phyloP scores from a whole-genome alignment of 2,113 vertebrate species.

The Anguilla rostrata region DNA sequence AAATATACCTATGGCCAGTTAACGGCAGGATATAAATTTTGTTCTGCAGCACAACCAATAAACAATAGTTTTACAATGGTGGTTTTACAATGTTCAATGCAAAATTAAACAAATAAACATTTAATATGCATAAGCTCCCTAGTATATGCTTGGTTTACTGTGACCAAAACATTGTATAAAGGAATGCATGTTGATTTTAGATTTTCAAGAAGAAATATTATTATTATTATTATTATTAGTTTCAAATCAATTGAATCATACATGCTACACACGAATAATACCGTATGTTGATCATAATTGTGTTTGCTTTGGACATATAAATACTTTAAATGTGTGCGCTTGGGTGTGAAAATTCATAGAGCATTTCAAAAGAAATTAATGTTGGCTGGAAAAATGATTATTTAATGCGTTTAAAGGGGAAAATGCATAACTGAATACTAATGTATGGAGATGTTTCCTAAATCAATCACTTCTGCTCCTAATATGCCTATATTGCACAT shows the following conservation, averaged over 20 bases:
- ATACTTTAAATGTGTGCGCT: slow-evolving; percentile 13
- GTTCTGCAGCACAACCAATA: too few relatives aligned
- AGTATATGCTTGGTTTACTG: too few relatives aligned
- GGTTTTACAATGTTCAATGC: too few relatives aligned
- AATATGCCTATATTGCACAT: background rate
- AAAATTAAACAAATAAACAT: too few relatives aligned
- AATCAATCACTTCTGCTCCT: slow-evolving; percentile 10
- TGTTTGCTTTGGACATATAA: slow-evolving; percentile 13
- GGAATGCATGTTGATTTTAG: too few relatives aligned
- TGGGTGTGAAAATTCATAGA: background rate
- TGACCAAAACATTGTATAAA: too few relatives aligned
- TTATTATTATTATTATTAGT: background rate
- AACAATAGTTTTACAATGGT: too few relatives aligned
- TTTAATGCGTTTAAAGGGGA: slow-evolving; percentile 12
- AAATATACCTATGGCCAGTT: too few relatives aligned
- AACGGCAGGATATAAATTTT: too few relatives aligned
- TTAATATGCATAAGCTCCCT: too few relatives aligned
- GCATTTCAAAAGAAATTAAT: slow-evolving; percentile 22
- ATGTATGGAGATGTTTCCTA: background rate
- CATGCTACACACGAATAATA: background rate
- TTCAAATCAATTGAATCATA: background rate
- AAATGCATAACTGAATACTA: slow-evolving; percentile 20
- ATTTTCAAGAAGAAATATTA: background rate
- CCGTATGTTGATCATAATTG: slow-evolving; percentile 12
- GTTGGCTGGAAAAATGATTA: background rate